These are phyloP conservation scores for Euplexia lucipara DNA, from an alignment of 2,888 invertebrate species.

Conservation along the genomic window DNA sequence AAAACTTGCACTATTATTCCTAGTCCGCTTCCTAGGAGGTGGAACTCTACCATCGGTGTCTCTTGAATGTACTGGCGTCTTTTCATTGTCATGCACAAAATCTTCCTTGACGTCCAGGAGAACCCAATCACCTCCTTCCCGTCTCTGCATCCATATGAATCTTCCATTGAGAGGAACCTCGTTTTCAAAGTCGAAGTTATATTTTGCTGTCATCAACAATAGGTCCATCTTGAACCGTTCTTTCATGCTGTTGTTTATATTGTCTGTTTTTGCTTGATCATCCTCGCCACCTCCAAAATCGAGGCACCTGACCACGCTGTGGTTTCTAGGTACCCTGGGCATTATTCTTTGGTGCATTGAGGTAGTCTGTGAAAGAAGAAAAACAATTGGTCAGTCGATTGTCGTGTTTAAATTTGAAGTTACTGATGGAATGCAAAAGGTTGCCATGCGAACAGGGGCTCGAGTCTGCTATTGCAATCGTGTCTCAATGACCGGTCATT, in stretches of 20 bases:
- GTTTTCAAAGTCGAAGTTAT: conserved; percentile 91
- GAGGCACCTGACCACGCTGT: conserved; percentile 82
- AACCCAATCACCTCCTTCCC: conserved; percentile 70
- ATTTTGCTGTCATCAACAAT: conserved; percentile 80
- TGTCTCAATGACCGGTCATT: too few species aligned
- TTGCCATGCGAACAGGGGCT: too few species aligned
- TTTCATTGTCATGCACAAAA: conserved; percentile 69
- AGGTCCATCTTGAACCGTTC: conserved; percentile 70
- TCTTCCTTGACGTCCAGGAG: conserved; percentile 58
- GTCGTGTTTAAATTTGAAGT: too few species aligned
- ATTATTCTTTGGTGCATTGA: conserved; percentile 72
- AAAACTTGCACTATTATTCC: conserved; percentile 3
- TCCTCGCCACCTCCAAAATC: conserved; percentile 68
- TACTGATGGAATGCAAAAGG: neutral
- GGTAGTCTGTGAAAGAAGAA: conserved; percentile 76
- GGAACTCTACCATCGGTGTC: conserved; percentile 46
- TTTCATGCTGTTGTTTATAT: conserved; percentile 75
- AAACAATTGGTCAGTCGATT: conserved; percentile 26
- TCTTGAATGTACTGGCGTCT: conserved; percentile 70
- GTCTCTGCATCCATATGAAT: conserved; percentile 83
- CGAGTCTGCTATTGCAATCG: too few species aligned
- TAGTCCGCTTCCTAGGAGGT: conserved; percentile 66
- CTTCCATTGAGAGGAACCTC: conserved; percentile 84
- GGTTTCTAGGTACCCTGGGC: conserved; percentile 72
- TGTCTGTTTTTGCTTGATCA: conserved; percentile 76